Evolutionary conservation across 2,797 vertebrate species (phyloP).

Genomic region (Myotis planiceps): DNA sequence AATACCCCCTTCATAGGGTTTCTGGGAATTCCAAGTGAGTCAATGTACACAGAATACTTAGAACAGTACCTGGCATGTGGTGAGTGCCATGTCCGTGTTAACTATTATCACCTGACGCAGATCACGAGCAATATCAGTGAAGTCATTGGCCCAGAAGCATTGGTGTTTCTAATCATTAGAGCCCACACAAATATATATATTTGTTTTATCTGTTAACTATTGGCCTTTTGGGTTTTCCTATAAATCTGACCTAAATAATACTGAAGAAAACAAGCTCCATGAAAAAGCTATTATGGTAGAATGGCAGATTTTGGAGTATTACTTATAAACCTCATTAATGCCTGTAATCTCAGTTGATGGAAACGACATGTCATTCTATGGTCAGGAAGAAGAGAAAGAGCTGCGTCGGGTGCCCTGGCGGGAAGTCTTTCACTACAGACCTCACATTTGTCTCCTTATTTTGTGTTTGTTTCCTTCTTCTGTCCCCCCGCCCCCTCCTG

Average conservation of each 20-base stretch:
- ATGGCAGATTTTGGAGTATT: neutral
- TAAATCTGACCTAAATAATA: neutral
- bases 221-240: neutral
- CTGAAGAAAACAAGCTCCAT: neutral
- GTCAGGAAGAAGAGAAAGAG: neutral
- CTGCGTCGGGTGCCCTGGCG: neutral
- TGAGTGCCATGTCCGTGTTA: rapidly evolving
- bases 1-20: neutral
- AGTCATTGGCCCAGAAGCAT: neutral
- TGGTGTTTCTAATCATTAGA: neutral
- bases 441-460: neutral
- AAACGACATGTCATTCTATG: neutral
- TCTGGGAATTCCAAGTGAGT: neutral
- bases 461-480: neutral
- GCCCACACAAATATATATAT: neutral
- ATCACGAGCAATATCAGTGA: neutral
- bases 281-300: neutral
- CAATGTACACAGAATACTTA: neutral
- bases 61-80: neutral
- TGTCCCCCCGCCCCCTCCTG: neutral
- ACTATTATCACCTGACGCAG: neutral
- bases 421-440: neutral
- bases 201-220: neutral
- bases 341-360: neutral
- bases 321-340: neutral